Conservation (phyloP, 2,113 vertebrate species). For the Sinocyclocheilus grahami region DNA sequence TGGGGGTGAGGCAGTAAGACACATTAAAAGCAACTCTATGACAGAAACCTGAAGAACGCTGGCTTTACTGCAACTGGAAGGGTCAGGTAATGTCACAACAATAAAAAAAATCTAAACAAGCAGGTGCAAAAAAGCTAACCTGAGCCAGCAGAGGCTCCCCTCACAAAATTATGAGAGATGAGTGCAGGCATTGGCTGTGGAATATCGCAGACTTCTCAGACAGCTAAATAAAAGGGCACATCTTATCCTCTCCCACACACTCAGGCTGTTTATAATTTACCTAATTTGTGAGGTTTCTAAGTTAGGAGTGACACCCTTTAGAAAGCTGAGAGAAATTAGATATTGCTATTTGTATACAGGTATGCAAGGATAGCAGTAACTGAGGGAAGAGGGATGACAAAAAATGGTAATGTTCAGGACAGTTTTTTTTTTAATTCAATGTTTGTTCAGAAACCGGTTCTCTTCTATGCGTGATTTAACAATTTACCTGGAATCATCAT, state of each 20-base stretch:
- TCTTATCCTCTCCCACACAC: background rate
- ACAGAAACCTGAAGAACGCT: slow-evolving; percentile 37
- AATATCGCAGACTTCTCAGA: background rate
- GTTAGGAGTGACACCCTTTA: background rate
- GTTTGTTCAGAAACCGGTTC: background rate
- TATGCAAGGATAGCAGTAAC: background rate
- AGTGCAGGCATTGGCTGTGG: background rate
- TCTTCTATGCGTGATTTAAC: slow-evolving; percentile 5
- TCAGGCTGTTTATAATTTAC: slow-evolving; percentile 6
- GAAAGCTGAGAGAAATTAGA: background rate
- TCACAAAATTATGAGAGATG: background rate
- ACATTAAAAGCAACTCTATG: slow-evolving; percentile 27
- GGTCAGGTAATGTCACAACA: slow-evolving; percentile 51
- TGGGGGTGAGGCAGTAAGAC: slow-evolving; percentile 32
- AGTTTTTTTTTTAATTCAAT: background rate
- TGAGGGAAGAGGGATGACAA: too few species aligned
- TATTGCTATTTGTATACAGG: background rate
- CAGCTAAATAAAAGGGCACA: background rate
- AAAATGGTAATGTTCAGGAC: background rate
- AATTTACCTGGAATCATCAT: slow-evolving; percentile 17
- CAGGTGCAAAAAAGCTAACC: slow-evolving; percentile 41
- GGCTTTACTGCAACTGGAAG: slow-evolving; percentile 36
- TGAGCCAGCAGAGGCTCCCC: background rate
- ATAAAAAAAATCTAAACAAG: slow-evolving; percentile 42
- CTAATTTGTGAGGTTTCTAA: background rate